Evolutionary conservation across 2,888 invertebrate species (phyloP), one percentile per base, ranked within the genome.

Genomic region (Chouioia cunea): DNA sequence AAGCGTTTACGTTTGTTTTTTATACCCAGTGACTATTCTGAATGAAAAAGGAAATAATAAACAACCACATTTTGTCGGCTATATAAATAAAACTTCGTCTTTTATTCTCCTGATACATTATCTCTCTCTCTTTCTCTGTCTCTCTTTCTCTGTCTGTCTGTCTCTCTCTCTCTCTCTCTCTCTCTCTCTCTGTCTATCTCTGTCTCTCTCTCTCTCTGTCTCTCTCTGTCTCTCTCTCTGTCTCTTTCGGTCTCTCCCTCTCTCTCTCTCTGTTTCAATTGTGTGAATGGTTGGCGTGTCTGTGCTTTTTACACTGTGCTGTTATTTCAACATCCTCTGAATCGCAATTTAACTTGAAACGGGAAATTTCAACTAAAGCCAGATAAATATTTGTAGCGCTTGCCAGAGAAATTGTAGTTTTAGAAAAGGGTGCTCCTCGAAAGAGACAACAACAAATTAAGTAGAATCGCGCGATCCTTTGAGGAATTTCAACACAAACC

Each of bases 301-400:
- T 14, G 10, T 48, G 16, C 50, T 50, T 16, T 18, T 52, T 52
- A 27, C 27, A 27, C 6, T 3, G 36, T 36, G 36, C 36, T 20
- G 15, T 53, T 53, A 20, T 53, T 53, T 53, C 22, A 36, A 36
- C 12, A 14, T 53, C 3, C 53, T 53, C 10, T 12, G 20, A 20
- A 22, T 53, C 16, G 10, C 12, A 20, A 18, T 20, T 53, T 22
- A 2, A 10, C 20, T 53, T 53, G 18, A 20, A 16, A 53, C 14
- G 16, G 10, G n/a, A n/a, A 50, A 8, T 15, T 15, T 18, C 22
- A 14, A 22, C 22, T n/a, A 58, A 58, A 52, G 52, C 53, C 36
- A 36, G n/a, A 47, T 16, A 69, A 69, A 69, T 69, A 69, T 69
- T 69, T 69, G 64, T 63, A 46, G 50, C 46, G 14, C 36, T 36